phyloP scores from a whole-genome alignment of 2,113 vertebrate genomes.

The Mungos mungo region DNA sequence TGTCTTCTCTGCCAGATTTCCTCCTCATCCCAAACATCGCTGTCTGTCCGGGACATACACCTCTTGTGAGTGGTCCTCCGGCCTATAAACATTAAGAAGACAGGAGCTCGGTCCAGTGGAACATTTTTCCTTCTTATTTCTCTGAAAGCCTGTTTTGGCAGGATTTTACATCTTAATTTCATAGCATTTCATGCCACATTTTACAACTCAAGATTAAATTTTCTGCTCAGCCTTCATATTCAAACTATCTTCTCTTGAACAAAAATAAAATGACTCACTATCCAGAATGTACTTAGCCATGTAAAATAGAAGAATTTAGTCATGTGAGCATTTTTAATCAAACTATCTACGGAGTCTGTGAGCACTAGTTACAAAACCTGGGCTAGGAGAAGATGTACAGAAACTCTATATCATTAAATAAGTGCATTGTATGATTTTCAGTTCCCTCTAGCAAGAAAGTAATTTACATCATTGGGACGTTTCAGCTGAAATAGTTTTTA shows the following conservation, averaged over 20 bases:
- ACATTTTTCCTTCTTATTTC: neutral
- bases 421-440: neutral
- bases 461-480: neutral
- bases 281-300: neutral
- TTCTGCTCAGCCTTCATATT: conserved; percentile 1
- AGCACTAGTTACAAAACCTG: neutral
- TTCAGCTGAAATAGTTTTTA: neutral
- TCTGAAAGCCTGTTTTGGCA: neutral
- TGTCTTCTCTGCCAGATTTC: too few species aligned
- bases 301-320: neutral
- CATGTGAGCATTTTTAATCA: neutral
- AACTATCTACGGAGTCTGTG: neutral
- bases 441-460: neutral
- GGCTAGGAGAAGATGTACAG: neutral
- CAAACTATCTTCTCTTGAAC: conserved; percentile 22
- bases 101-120: neutral
- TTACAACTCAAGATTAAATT: neutral
- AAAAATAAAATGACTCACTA: neutral
- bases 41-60: too few species aligned
- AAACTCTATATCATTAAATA: neutral
- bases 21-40: rapidly evolving
- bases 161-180: conserved; percentile 37
- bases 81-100: neutral
- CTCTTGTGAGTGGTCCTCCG: rapidly evolving
- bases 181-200: conserved; percentile 35